phyloP scores from a whole-genome alignment of 30 jellyfish, hydroid and myxozoan species.

The Aurelia aurita complex sp. Pacific region DNA sequence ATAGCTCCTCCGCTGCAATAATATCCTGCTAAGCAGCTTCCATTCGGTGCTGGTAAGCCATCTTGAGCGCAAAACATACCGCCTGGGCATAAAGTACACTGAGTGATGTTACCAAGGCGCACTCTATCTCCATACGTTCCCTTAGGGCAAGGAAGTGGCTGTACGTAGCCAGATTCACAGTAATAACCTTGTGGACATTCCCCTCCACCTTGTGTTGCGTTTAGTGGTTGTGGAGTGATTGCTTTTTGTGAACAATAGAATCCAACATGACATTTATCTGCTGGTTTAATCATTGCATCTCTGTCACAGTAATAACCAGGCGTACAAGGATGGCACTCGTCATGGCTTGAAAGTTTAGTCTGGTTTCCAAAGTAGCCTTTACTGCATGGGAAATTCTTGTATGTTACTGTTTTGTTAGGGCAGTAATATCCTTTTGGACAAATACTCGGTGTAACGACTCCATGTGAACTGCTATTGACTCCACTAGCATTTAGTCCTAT shows the following conservation, averaged over 20 bases:
- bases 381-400: slow-evolving; percentile 83
- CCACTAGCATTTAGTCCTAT: slow-evolving; percentile 81
- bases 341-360: slow-evolving; percentile 79
- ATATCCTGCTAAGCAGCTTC: slow-evolving; percentile 90
- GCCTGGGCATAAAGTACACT: slow-evolving; percentile 90
- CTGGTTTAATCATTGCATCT: slow-evolving; percentile 83
- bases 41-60: slow-evolving; percentile 87
- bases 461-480: slow-evolving; percentile 79
- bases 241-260: slow-evolving; percentile 89
- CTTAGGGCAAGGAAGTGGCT: slow-evolving; percentile 85
- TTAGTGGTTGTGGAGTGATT: slow-evolving; percentile 78
- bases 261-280: slow-evolving; percentile 89
- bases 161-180: slow-evolving; percentile 84
- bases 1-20: slow-evolving; percentile 88
- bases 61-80: slow-evolving; percentile 91
- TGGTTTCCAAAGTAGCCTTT: slow-evolving; percentile 92
- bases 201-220: slow-evolving; percentile 93
- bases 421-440: slow-evolving; percentile 97
- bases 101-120: slow-evolving; percentile 57
- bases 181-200: slow-evolving; percentile 92
- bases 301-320: slow-evolving; percentile 95
- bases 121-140: slow-evolving; percentile 90
- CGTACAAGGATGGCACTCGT: slow-evolving; percentile 96
- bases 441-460: slow-evolving; percentile 72
- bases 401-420: slow-evolving; percentile 87